Base-by-base conservation (phyloP, 35 echinoderm and acorn worm genomes). In the Anneissia japonica region DNA sequence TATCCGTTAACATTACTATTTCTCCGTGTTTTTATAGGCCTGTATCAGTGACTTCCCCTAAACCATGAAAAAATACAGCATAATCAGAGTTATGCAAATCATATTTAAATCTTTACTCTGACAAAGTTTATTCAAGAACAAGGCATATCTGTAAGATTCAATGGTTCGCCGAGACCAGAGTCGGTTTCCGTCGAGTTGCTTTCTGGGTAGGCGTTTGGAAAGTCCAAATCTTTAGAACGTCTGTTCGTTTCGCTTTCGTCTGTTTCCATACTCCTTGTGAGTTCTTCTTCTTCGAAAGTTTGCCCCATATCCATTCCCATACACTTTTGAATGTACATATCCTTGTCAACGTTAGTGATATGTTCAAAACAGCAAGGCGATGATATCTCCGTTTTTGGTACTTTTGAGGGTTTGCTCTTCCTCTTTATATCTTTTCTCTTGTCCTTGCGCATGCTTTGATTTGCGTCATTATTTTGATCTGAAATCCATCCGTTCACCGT, bases 351-450 rank as follows among this genome's bases (percentile, higher is more conserved):
- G 72, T 91, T 85, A 0, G 96, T 99, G 74, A 99, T 87, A 77
- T 99, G 96, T 91, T 99, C 96, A 74, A 99, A 99, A 74, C 89
- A 88, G 84, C 96, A 99, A 2, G 96, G 96, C 32, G 91, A 86
- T 16, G 96, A 99, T 74, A 99, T 99, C n/a, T 87, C 90, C 12
- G 83, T 76, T 55, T 94, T 99, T n/a, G 73, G 74, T 21, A 76
- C 28, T 80, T 88, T 93, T 77, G 81, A 37, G 37, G 87, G 85
- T 30, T 94, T 88, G 30, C 91, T 87, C 46, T 82, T 87, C 75
- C 87, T 94, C 30, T 91, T 93, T 64, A 91, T 99, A 0, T 86
- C 73, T 43, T 83, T 74, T 39, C 80, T 79, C 33, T 43, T 83
- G 21, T 79, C 77, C 30, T 81, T 81, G n/a, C 56, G 23, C 35